phyloP scores from a whole-genome alignment of 2,888 invertebrate species.

The Apodemia zela region DNA sequence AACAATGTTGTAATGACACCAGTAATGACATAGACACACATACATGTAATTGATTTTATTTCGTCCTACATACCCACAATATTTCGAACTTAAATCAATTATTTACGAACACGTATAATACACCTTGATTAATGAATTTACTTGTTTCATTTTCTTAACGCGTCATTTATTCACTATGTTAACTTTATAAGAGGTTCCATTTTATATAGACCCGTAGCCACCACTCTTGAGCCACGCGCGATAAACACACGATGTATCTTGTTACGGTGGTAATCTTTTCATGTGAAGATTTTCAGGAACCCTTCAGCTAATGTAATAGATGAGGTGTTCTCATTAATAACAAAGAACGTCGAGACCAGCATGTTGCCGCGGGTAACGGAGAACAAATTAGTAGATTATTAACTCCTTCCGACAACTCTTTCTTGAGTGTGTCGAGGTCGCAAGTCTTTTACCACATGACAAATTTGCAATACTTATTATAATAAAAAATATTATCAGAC shows the following conservation, averaged over 20 bases:
- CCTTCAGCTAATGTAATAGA: conserved; percentile 77
- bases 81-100: conserved; percentile 44
- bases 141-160: conserved; percentile 70
- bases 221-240: neutral
- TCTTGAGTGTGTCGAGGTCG: conserved; percentile 43
- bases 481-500: no score
- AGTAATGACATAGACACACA: no score
- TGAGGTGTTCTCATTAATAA: conserved; percentile 79
- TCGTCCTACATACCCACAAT: conserved; percentile 26
- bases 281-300: conserved; percentile 60
- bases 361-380: conserved; percentile 59
- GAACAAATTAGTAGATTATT: conserved; percentile 77
- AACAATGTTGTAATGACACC: no score
- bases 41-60: no score
- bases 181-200: conserved; percentile 49
- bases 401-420: conserved; percentile 76
- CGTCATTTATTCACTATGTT: conserved; percentile 73
- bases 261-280: conserved; percentile 51
- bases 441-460: no score
- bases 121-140: conserved; percentile 73
- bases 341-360: conserved; percentile 74
- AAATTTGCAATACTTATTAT: no score
- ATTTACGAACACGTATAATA: conserved; percentile 38
- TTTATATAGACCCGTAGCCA: conserved; percentile 37
- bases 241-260: conserved; percentile 41